Percentiles rank a stretch among this genome's conserved stretches.
Conservation (phyloP, 1,140 invertebrate species). For the Eurosta solidaginis region DNA sequence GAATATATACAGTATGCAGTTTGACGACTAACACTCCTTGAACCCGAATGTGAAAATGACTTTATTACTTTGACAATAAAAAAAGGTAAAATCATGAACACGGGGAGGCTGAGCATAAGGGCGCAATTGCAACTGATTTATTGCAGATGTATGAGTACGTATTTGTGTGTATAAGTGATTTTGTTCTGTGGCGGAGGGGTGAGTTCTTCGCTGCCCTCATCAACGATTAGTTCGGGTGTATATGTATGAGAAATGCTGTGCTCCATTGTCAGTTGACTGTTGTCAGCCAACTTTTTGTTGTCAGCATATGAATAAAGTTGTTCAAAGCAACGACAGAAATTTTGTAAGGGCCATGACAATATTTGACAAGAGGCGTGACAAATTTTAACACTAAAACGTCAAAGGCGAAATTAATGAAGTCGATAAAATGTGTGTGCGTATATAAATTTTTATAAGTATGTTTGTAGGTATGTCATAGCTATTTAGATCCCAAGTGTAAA, state of each 20-base stretch:
- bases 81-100: neutral
- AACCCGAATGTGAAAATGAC: constrained; percentile 18
- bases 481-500: neutral
- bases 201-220: neutral
- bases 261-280: no score
- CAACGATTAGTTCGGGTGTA: neutral
- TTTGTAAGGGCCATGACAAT: neutral
- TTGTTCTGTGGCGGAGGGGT: constrained; percentile 11
- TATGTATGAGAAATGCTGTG: no score
- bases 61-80: constrained; percentile 32
- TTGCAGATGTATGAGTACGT: neutral
- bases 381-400: constrained; percentile 30
- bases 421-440: neutral
- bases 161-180: neutral
- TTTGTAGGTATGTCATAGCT: no score
- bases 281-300: neutral
- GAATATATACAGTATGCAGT: neutral
- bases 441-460: neutral
- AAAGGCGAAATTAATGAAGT: constrained; percentile 26
- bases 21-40: neutral
- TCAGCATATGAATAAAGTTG: constrained; percentile 17
- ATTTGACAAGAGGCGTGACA: constrained; percentile 34
- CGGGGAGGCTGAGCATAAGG: neutral
- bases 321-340: neutral
- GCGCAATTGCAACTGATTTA: constrained; percentile 18